A percentile compares a stretch with the other conserved stretches of the same genome.
These are phyloP conservation scores for Spisula subtruncata DNA, from an alignment of 2,888 invertebrate species.

Conservation along the genomic window DNA sequence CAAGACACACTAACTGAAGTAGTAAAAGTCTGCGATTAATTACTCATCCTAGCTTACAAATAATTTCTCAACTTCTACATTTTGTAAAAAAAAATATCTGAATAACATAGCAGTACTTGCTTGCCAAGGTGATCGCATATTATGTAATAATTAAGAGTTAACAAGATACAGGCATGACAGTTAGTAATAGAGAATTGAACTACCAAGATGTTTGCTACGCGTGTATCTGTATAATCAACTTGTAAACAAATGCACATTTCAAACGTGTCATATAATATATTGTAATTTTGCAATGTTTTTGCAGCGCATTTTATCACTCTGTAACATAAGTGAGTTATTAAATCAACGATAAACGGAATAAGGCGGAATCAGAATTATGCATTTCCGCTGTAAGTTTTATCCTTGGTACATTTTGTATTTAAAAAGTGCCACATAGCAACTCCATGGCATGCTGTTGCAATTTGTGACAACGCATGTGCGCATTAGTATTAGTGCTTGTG, in stretches of 20 bases:
- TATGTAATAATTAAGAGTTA: conserved; percentile 33
- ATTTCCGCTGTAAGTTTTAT: background rate
- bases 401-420: too few relatives aligned
- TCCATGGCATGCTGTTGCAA: background rate
- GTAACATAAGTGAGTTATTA: background rate
- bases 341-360: background rate
- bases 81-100: conserved; percentile 16
- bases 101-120: background rate
- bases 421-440: background rate
- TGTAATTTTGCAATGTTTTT: background rate
- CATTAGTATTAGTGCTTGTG: background rate
- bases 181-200: background rate
- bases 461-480: background rate
- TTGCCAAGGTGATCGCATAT: conserved; percentile 23
- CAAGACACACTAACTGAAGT: conserved; percentile 38
- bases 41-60: conserved; percentile 44
- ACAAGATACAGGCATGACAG: conserved; percentile 5
- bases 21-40: conserved; percentile 62
- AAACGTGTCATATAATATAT: conserved; percentile 7
- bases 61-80: conserved; percentile 46
- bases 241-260: background rate
- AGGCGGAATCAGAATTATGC: background rate
- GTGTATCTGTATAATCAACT: background rate
- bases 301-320: background rate
- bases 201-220: background rate